Evolutionary conservation across 2,113 vertebrate genomes (phyloP).

Genomic region (Oreochromis niloticus): DNA sequence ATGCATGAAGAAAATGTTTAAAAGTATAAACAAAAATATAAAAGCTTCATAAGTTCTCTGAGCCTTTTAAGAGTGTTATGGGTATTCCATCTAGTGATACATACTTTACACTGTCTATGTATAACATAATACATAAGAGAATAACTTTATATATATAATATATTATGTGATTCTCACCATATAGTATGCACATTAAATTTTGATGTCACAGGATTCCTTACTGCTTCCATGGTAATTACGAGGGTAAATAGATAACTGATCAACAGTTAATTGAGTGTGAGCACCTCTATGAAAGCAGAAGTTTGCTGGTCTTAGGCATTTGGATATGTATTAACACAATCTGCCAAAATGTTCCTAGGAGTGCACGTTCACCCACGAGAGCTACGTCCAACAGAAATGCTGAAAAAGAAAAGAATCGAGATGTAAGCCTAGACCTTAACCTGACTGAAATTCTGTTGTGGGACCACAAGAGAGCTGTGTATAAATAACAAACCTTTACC

Average conservation of each 20-base stretch:
- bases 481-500: neutral
- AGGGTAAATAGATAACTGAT: neutral
- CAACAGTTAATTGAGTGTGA: neutral
- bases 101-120: neutral
- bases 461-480: neutral
- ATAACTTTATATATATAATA: neutral
- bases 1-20: neutral
- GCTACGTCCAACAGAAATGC: neutral
- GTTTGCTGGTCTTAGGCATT: neutral
- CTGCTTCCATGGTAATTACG: fast-evolving
- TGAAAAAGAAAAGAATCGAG: neutral
- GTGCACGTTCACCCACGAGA: neutral
- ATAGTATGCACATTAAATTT: fast-evolving
- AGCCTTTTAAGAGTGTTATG: neutral
- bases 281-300: neutral
- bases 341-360: neutral
- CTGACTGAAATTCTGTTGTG: neutral
- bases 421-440: neutral
- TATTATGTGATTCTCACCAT: fast-evolving
- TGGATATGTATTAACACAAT: fast-evolving
- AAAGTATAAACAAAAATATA: neutral
- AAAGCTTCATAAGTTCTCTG: neutral
- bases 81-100: fast-evolving
- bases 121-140: neutral
- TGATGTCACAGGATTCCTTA: neutral